These are phyloP conservation scores for Climacteris rufus DNA, from an alignment of 2,113 vertebrate genomes.

Conservation along the genomic window DNA sequence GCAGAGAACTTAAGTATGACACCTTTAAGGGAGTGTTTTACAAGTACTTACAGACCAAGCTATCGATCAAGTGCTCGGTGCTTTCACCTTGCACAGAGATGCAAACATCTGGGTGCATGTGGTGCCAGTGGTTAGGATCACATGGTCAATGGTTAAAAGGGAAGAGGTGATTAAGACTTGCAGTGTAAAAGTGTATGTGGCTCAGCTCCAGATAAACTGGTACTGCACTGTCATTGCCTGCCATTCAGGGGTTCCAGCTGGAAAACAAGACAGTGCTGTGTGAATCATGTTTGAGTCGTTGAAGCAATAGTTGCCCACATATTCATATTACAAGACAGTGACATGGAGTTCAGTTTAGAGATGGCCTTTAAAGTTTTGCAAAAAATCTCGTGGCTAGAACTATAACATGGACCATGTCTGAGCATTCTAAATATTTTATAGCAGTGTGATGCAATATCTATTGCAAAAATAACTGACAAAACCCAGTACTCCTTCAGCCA, in stretches of 20 bases:
- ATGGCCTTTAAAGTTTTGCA: background rate
- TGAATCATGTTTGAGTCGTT: background rate
- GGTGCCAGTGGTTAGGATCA: background rate
- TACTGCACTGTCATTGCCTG: background rate
- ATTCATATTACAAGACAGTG: background rate
- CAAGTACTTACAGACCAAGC: background rate
- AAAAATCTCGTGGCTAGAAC: background rate
- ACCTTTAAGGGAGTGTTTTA: background rate
- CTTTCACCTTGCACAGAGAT: background rate
- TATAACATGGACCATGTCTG: background rate
- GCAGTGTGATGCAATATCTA: background rate
- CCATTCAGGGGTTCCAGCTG: background rate
- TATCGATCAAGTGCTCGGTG: background rate
- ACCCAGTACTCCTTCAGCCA: background rate
- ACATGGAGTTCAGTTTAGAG: background rate
- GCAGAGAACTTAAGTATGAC: background rate
- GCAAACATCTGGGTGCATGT: background rate
- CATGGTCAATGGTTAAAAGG: rapidly evolving
- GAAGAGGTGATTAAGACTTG: background rate
- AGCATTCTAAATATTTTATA: background rate
- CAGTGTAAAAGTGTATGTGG: background rate
- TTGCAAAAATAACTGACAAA: background rate
- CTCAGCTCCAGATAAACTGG: background rate
- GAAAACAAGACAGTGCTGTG: background rate
- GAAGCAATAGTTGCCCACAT: background rate